Conservation (phyloP, 2,113 vertebrate genomes). For the Scolopax mira region DNA sequence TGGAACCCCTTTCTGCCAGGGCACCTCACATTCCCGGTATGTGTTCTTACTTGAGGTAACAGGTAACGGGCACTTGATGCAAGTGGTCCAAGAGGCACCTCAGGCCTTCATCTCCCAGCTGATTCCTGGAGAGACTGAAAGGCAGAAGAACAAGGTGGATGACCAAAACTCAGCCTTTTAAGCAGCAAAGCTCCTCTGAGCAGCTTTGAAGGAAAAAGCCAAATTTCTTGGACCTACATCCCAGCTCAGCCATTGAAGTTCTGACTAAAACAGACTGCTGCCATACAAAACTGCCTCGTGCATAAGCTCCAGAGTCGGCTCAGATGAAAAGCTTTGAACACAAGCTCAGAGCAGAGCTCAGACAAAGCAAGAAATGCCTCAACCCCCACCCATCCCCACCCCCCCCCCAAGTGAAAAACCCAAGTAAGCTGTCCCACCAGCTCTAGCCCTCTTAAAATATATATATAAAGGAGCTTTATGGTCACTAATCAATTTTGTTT, state of each 20-base stretch:
- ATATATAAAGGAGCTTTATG: neutral
- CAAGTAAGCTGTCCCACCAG: neutral
- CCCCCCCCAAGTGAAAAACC: no score
- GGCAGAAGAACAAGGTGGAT: neutral
- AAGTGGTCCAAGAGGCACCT: conserved; percentile 51
- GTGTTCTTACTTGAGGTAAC: conserved; percentile 70
- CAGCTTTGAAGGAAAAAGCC: neutral
- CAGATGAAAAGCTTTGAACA: neutral
- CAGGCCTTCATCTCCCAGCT: conserved; percentile 65
- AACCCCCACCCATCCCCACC: no score
- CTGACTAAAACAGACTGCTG: neutral
- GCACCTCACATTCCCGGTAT: fast-evolving
- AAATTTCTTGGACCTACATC: neutral
- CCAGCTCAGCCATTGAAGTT: neutral
- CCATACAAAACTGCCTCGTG: neutral
- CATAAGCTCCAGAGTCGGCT: neutral
- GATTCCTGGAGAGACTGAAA: conserved; percentile 73
- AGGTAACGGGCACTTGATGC: conserved; percentile 5
- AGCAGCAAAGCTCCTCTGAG: neutral
- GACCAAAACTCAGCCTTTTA: neutral
- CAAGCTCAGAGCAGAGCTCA: neutral
- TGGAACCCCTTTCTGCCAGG: neutral
- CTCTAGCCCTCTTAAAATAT: neutral
- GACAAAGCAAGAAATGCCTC: neutral
- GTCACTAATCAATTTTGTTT: neutral